Base-by-base conservation (phyloP, 2,113 vertebrate species). In the Rostratula benghalensis region DNA sequence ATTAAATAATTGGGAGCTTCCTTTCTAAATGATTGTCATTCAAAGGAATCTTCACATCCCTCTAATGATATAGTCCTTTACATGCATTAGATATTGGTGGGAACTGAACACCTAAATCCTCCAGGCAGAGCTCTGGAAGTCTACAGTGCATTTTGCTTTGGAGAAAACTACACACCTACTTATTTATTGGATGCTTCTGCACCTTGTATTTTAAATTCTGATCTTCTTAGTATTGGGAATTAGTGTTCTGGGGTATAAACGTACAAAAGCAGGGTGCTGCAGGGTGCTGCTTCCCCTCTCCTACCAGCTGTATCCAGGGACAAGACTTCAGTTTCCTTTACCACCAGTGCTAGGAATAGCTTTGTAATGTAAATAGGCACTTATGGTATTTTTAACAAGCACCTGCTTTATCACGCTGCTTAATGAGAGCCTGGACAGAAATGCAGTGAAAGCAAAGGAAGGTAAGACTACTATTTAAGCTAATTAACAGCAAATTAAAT, bases 401-500 rank as follows among this genome's bases (percentile, higher is more conserved):
- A 92, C 83, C 54, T 90, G 90, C 89, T 94, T 90, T 82, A 96
- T 94, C 92, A 89, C 4, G 0, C 65, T 78, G 77, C 91, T 89
- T 94, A 96, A 96, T 94, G 89, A 93, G 89, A 83, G 73, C 57
- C 70, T 70, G 81, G 78, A 50, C 89, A 95, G 95, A 93, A 95
- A 70, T 80, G 93, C 84, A 92, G 59, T 43, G 86, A 95, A 96
- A 97, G 93, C 94, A 91, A 80, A 97, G 46, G 65, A 71, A 92
- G 63, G 94, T 48, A 92, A 89, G 76, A 9, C 89, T 95, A 94
- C 67, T 90, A 97, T 95, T 97, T 95, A 93, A 93, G 90, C 90
- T 94, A 97, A 97, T 96, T 97, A 98, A 96, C 83, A 92, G 69
- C 59, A 84, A 96, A 98, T 96, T 95, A 97, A 97, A 96, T 94